Base-by-base conservation (phyloP, 2,113 vertebrate genomes). In the Oryzias curvinotus region DNA sequence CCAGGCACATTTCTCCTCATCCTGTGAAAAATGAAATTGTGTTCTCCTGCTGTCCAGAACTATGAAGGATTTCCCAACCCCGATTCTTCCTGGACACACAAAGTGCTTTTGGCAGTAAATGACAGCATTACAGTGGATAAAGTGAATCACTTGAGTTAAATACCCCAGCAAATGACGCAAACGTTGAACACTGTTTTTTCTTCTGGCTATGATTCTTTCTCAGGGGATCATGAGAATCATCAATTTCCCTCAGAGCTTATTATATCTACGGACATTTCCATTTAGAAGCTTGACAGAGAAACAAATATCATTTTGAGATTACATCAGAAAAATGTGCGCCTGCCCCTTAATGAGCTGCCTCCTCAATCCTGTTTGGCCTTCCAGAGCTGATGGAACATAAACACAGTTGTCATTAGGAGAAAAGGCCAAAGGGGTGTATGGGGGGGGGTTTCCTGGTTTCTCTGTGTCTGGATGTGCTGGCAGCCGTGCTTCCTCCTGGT, bases 141-240 rank as follows among this genome's bases (percentile, higher is more conserved):
- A 85, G 75, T 48, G 45, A 76, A 82, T 82, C 68, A 71, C 52
- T 7, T 62, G 65, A 77, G 78, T 84, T 68, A 73, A 84, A 79
- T 70, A 73, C 48, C 62, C 10, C 49, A 54, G 51, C 60, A 17
- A 52, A 57, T 57, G 65, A 62, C 54, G 76, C 60, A 78, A 81
- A 77, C 58, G 64, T n/a, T n/a, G n/a, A n/a, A n/a, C n/a, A n/a
- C n/a, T n/a, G n/a, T n/a, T n/a, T n/a, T n/a, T n/a, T n/a, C n/a
- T n/a, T n/a, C n/a, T n/a, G n/a, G n/a, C n/a, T 75, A 78, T 68
- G 70, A 79, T 68, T 75, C 61, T 67, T 53, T 70, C 70, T 57
- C 30, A 14, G 42, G 43, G 49, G 16, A 73, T 82, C 66, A 58
- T 57, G 36, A 69, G 73, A 81, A 71, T 81, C 80, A 84, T 78